A percentile compares a stretch with the other conserved stretches of the same genome.
These are phyloP conservation scores for Caloenas nicobarica DNA, from an alignment of 2,113 vertebrate genomes.

Conservation along the genomic window DNA sequence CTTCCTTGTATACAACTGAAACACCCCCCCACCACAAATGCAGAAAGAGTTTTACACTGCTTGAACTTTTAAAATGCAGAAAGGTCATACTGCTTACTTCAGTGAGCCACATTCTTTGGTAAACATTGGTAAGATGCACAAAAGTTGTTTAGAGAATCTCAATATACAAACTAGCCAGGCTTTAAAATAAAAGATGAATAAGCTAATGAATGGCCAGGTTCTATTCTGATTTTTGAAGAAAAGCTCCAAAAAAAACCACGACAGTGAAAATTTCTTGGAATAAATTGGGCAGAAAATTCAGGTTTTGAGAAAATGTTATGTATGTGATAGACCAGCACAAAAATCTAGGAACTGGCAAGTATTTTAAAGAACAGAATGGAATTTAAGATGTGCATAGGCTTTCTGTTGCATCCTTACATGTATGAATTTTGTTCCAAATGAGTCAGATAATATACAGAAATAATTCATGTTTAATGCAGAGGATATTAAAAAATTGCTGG, in stretches of 20 bases:
- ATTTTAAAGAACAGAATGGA: background rate
- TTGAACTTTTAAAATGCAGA: background rate
- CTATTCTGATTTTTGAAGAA: background rate
- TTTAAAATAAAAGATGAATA: background rate
- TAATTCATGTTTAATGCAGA: background rate
- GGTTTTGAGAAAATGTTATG: background rate
- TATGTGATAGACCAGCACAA: background rate
- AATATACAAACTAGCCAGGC: background rate
- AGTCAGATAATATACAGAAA: background rate
- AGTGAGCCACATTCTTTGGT: background rate
- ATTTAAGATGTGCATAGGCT: fast-evolving
- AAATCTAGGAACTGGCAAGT: background rate
- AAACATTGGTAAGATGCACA: background rate
- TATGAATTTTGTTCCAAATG: background rate
- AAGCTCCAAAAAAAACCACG: background rate
- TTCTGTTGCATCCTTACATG: background rate
- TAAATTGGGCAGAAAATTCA: background rate
- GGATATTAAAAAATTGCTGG: background rate
- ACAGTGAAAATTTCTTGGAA: background rate
- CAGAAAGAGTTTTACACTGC: background rate
- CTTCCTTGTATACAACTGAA: background rate
- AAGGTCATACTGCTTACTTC: background rate
- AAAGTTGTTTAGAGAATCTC: background rate
- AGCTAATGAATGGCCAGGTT: background rate
- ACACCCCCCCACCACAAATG: no score